These are phyloP conservation scores for Zaprionus taronus DNA, from an alignment of 1,140 invertebrate genomes.

Conservation along the genomic window DNA sequence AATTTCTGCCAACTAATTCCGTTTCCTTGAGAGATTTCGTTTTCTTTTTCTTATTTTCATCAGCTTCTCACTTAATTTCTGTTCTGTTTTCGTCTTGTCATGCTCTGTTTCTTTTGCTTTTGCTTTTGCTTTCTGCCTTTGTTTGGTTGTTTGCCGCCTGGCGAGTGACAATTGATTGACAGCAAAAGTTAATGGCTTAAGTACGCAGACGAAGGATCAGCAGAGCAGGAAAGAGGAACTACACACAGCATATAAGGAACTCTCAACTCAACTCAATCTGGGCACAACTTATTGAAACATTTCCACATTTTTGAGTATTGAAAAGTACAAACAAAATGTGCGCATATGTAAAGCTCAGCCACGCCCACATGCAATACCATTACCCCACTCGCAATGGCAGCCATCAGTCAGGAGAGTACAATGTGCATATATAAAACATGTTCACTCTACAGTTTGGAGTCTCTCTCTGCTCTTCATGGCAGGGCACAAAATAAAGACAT, in stretches of 20 bases:
- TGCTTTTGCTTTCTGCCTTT: constrained; percentile 28
- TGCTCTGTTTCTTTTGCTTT: constrained; percentile 59
- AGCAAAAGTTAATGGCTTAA: constrained; percentile 78
- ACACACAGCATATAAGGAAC: constrained; percentile 9
- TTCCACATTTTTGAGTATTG: constrained; percentile 32
- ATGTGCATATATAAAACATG: constrained; percentile 22
- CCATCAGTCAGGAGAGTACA: constrained; percentile 64
- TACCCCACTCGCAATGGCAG: constrained; percentile 49
- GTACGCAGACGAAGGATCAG: constrained; percentile 23
- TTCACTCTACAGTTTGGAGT: constrained; percentile 9
- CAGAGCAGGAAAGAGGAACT: not conserved
- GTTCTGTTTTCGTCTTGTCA: constrained; percentile 64
- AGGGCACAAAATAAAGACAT: constrained; percentile 76
- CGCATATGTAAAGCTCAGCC: not conserved
- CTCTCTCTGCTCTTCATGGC: constrained; percentile 26
- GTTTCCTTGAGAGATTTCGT: constrained; percentile 2
- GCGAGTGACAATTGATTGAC: constrained; percentile 76
- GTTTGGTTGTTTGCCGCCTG: constrained; percentile 35
- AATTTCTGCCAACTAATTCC: constrained; percentile 17
- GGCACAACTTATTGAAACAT: constrained; percentile 70
- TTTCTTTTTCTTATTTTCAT: not conserved
- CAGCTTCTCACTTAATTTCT: constrained; percentile 42
- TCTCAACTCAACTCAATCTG: constrained; percentile 1
- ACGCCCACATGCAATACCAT: constrained; percentile 27
- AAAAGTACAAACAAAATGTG: constrained; percentile 37